phyloP scores from a whole-genome alignment of 2,797 vertebrate species.

The Babyrousa celebensis region DNA sequence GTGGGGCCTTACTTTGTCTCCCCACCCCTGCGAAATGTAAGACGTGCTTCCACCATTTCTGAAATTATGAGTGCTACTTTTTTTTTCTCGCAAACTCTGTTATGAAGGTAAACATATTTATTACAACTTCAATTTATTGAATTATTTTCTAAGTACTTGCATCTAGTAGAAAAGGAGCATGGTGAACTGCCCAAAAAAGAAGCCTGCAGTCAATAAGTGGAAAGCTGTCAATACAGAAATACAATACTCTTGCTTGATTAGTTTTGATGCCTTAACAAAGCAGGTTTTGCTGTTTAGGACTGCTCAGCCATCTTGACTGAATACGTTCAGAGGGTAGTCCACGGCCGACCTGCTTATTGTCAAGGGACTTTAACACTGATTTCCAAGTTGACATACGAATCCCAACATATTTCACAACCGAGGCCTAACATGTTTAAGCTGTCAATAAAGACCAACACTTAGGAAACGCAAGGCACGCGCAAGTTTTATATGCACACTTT shows the following conservation, averaged over 20 bases:
- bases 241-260: slow-evolving; percentile 9
- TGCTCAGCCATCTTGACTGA: slow-evolving; percentile 77
- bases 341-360: slow-evolving; percentile 12
- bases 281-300: slow-evolving; percentile 69
- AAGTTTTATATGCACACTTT: slow-evolving; percentile 64
- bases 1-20: not conserved
- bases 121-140: slow-evolving; percentile 62
- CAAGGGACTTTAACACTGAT: not conserved
- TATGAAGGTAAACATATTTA: slow-evolving; percentile 31
- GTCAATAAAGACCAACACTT: slow-evolving; percentile 23
- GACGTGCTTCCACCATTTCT: not conserved
- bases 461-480: not conserved
- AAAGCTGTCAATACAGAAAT: slow-evolving; percentile 61
- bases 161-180: not conserved
- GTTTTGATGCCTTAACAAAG: slow-evolving; percentile 74
- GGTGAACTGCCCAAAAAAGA: slow-evolving; percentile 39
- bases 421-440: slow-evolving; percentile 71
- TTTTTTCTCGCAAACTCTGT: not conserved
- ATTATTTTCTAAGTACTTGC: slow-evolving; percentile 53
- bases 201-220: not conserved
- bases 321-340: not conserved
- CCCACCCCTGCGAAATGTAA: not conserved
- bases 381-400: slow-evolving; percentile 42
- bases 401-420: not conserved
- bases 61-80: not conserved